Conservation (phyloP, 2,113 vertebrate genomes). For the Poeciliopsis prolifica region DNA sequence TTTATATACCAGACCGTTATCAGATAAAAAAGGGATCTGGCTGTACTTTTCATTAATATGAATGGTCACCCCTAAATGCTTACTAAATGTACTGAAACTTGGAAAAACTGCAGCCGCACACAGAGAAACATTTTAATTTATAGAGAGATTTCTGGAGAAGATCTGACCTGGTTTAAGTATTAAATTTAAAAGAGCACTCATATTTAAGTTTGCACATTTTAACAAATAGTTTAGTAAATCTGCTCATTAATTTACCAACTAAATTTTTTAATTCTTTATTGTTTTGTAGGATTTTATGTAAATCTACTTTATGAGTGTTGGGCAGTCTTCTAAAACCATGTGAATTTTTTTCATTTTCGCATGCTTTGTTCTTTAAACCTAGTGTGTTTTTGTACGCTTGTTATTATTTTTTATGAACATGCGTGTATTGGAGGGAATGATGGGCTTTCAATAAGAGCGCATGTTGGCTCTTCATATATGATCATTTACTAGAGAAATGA, state of each 20-base stretch:
- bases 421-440: conserved; percentile 73
- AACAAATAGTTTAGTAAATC: not conserved
- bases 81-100: too few species aligned
- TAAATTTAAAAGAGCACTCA: too few species aligned
- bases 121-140: too few species aligned
- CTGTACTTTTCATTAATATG: too few species aligned
- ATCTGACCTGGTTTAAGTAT: too few species aligned
- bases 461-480: conserved; percentile 78
- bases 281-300: not conserved
- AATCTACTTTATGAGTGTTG: not conserved
- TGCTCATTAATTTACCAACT: not conserved
- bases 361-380: conserved; percentile 41
- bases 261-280: not conserved
- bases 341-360: conserved; percentile 15
- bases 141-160: too few species aligned
- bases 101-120: too few species aligned
- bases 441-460: conserved; percentile 61
- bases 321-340: conserved; percentile 17
- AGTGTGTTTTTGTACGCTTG: conserved; percentile 4
- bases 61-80: too few species aligned
- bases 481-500: conserved; percentile 61
- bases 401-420: not conserved
- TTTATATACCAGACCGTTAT: too few species aligned
- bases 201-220: not conserved
- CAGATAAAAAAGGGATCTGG: too few species aligned